Percentiles rank a stretch among this genome's conserved stretches.
Evolutionary conservation across 2,797 vertebrate species (phyloP).

Genomic region (Thamnophis elegans): DNA sequence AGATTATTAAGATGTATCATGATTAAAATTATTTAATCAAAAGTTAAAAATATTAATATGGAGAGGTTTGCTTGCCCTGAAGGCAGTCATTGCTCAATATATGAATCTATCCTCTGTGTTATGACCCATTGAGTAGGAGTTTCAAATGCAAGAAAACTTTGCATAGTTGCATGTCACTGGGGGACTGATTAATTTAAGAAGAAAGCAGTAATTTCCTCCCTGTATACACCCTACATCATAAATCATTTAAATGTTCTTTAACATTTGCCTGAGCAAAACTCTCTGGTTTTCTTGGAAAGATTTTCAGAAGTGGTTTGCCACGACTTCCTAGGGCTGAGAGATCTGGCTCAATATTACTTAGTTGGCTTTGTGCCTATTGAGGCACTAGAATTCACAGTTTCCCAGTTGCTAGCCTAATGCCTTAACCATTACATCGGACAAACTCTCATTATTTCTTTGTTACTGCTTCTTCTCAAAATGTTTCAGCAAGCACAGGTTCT

Average conservation of each 20-base stretch:
- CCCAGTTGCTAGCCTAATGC: not conserved
- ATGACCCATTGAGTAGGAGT: not conserved
- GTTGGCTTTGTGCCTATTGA: not conserved
- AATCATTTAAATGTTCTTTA: not conserved
- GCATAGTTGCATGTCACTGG: not conserved
- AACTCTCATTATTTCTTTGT: constrained; percentile 3
- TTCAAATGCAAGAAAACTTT: not conserved
- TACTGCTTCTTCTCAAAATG: constrained; percentile 37
- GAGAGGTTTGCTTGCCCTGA: not conserved
- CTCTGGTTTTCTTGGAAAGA: not conserved
- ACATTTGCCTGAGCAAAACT: not conserved
- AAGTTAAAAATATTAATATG: not conserved
- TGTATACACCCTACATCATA: not conserved
- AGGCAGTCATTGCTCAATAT: not conserved
- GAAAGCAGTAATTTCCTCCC: not conserved
- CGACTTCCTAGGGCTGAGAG: not conserved
- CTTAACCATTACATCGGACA: not conserved
- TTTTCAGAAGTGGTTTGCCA: not conserved
- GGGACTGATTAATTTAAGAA: not conserved
- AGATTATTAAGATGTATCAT: not conserved
- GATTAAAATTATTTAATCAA: not conserved
- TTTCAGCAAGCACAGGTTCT: not conserved
- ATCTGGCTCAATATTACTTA: not conserved
- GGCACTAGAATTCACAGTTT: not conserved
- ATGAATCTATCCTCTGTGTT: not conserved